Evolutionary conservation across 2,888 invertebrate genomes (phyloP).

Genomic region (Drosophila helvetica): DNA sequence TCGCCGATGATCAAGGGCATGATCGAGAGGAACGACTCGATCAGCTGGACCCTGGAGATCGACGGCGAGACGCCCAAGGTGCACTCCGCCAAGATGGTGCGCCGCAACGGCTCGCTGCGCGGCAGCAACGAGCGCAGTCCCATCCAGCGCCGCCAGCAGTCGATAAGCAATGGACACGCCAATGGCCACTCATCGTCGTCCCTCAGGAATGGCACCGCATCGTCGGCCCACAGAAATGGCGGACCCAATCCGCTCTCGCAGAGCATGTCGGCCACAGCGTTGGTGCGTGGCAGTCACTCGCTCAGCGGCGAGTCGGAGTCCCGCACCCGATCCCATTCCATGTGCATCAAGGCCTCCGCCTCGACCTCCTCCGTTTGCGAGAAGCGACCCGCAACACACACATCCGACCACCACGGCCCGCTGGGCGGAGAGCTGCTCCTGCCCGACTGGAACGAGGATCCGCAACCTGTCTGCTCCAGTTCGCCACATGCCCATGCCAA

Average conservation of each 20-base stretch:
- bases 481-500: slow-evolving; percentile 62
- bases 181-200: slow-evolving; percentile 22
- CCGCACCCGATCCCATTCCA: slow-evolving; percentile 84
- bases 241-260: slow-evolving; percentile 83
- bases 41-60: slow-evolving; percentile 93
- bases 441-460: slow-evolving; percentile 53
- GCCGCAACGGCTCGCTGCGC: slow-evolving; percentile 88
- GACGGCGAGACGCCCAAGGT: slow-evolving; percentile 89
- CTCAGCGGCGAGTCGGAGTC: slow-evolving; percentile 76
- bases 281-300: slow-evolving; percentile 70
- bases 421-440: not conserved
- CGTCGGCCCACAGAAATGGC: slow-evolving; percentile 47
- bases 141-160: slow-evolving; percentile 83
- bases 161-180: slow-evolving; percentile 51
- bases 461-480: slow-evolving; percentile 49
- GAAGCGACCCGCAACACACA: too few species aligned
- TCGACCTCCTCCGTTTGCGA: slow-evolving; percentile 20
- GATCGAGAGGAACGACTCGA: slow-evolving; percentile 93
- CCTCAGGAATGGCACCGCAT: slow-evolving; percentile 27
- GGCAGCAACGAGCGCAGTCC: slow-evolving; percentile 83
- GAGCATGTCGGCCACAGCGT: slow-evolving; percentile 85
- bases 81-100: slow-evolving; percentile 88
- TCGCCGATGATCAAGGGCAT: slow-evolving; percentile 92
- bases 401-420: not conserved
- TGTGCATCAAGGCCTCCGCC: slow-evolving; percentile 79